Base-by-base conservation (phyloP, 2,797 vertebrate genomes). In the Nyctibius grandis region DNA sequence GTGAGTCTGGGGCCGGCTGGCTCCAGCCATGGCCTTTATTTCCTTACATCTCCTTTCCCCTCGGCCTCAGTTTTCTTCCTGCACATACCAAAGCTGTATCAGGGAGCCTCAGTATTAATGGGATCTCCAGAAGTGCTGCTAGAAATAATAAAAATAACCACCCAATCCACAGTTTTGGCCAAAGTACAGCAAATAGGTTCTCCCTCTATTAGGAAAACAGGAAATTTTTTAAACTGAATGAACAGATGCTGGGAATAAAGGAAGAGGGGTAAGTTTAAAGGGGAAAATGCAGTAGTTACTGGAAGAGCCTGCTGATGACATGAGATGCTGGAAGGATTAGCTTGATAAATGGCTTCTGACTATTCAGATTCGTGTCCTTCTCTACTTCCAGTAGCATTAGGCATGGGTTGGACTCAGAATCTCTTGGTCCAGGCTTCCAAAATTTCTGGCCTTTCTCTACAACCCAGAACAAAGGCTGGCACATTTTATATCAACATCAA, bases 121-220 rank as follows among this genome's bases (percentile, higher is more conserved):
- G 36, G 47, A 90, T 95, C 77, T 95, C 91, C 96, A 97, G 94
- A 94, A 95, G 67, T 34, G n/a, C 74, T 81, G 77, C 92, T 97
- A 95, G 88, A 91, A 93, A 87, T 94, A 88, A 90, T 59, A 95
- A 95, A 96, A 96, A 94, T 88, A 96, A 90, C 83, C 36, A 54
- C n/a, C n/a, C 85, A 54, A 57, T 84, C 88, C 76, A 88, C 79
- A 86, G 0, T 73, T 86, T 93, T 95, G 95, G 93, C 90, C 74
- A 51, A 85, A 76, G 59, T 86, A 95, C 95, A 96, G 67, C 90
- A 92, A 95, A 85, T 76, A 73, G 73, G 33, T 84, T 95, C 80
- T 94, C 83, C 85, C 67, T 84, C 95, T 57, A 88, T 88, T 93
- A 95, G 83, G 74, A 96, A 96, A 95, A 96, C 96, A 95, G 95